phyloP scores from a whole-genome alignment of 2,888 invertebrate genomes.

The Morinoia aosen region DNA sequence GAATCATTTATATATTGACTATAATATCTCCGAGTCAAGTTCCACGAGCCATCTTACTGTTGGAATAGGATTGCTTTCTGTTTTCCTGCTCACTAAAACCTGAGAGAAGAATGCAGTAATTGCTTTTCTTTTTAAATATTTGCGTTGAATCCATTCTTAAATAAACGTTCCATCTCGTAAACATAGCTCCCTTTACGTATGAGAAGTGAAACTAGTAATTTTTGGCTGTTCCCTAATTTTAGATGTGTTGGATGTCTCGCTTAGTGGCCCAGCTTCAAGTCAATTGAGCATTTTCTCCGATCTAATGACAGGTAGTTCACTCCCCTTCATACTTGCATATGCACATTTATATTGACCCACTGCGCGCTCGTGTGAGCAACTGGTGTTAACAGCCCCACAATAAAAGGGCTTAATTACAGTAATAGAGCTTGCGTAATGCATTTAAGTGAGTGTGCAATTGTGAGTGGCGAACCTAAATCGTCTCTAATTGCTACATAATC shows the following conservation, averaged over 20 bases:
- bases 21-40: not conserved
- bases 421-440: slow-evolving; percentile 34
- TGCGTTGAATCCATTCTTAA: not conserved
- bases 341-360: not conserved
- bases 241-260: not conserved
- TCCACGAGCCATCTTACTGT: not conserved
- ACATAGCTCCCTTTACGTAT: not conserved
- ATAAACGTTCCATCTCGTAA: not conserved
- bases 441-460: slow-evolving; percentile 21
- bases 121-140: not conserved
- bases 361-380: not conserved
- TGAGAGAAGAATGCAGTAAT: not conserved
- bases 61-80: not conserved
- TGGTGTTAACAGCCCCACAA: not conserved
- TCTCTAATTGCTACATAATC: slow-evolving; percentile 33
- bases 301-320: not conserved
- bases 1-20: too few species aligned
- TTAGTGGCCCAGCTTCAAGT: not conserved
- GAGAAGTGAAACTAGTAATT: not conserved
- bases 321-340: not conserved
- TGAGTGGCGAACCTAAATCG: slow-evolving; percentile 22
- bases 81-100: not conserved
- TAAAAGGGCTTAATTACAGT: not conserved
- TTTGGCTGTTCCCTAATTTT: not conserved
- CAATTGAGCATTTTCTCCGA: not conserved